Conservation (phyloP, 2,888 invertebrate species). For the Psylliodes chrysocephalus region DNA sequence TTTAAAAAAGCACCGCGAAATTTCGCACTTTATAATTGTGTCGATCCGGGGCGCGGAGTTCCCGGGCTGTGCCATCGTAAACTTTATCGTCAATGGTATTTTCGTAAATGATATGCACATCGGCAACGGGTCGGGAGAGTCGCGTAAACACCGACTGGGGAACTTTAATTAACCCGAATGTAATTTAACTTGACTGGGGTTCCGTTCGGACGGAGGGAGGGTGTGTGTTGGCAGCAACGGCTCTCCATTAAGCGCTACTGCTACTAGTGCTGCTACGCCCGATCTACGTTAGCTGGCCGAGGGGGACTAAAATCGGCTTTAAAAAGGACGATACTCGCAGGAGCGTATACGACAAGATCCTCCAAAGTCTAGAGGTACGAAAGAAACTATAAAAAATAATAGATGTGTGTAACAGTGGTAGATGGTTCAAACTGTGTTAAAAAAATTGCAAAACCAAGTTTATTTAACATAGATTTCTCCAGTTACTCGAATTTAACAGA, state of each 20-base stretch:
- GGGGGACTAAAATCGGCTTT: conserved; percentile 44
- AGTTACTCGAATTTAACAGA: too few species aligned
- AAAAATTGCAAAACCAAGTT: too few species aligned
- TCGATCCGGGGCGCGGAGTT: conserved; percentile 22
- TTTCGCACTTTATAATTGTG: conserved; percentile 28
- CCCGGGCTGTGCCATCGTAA: conserved; percentile 20
- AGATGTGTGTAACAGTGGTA: too few species aligned
- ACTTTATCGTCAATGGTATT: conserved; percentile 31
- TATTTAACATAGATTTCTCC: too few species aligned
- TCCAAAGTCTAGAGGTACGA: not conserved
- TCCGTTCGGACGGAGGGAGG: conserved; percentile 42
- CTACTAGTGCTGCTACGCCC: too few species aligned
- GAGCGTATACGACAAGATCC: not conserved
- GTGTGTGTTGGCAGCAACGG: conserved; percentile 51
- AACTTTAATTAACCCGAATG: conserved; percentile 59
- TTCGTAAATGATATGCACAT: conserved; percentile 35
- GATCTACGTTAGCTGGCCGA: too few species aligned
- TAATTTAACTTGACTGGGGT: conserved; percentile 52
- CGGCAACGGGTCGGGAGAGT: conserved; percentile 38
- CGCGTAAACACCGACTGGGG: conserved; percentile 56
- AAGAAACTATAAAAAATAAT: conserved; percentile 1
- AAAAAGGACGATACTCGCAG: conserved; percentile 23
- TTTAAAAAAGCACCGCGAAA: conserved; percentile 20
- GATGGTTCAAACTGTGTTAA: too few species aligned
- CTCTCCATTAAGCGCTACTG: conserved; percentile 45